Base-by-base conservation (phyloP, 2,113 vertebrate species). In the Pituophis catenifer region DNA sequence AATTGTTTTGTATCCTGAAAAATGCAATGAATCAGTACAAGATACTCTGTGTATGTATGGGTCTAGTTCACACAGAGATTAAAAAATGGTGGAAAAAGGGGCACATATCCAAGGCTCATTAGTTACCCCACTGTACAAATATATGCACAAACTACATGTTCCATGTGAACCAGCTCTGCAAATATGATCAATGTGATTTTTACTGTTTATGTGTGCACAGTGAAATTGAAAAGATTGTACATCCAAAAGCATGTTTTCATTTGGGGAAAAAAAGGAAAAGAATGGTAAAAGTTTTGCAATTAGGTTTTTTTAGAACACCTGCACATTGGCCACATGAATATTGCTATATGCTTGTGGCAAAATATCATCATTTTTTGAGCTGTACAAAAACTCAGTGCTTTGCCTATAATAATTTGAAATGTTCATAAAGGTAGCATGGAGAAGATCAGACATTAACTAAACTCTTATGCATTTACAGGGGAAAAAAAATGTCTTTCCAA, bases 321-420 rank as follows among this genome's bases (percentile, higher is more conserved):
- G 5, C 94, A 26, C 24, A 44, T 94, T 92, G 89, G 91, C 21
- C 52, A 92, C 59, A 87, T 59, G 38, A 94, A 33, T 87, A 93
- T 50, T 90, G 92, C 94, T 89, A 95, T 3, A 85, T 33, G 93
- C 54, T 8, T 93, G 91, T 93, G 90, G 24, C 93, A 75, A 53
- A 90, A 95, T 3, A 48, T 5, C 44, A 48, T 48, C 38, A 54
- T 1, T 21, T 90, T 50, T 75, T 24, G 52, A 90, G 55, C 12
- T 90, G 19, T 38, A 33, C 44, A 86, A 53, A 54, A 50, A 54
- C 75, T 53, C 90, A 94, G 91, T 91, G 93, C 5, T 7, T 87
- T 91, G 29, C 52, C 26, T 75, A 44, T 95, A 91, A 91, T 90
- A 95, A 94, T 8, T 52, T 90, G 89, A 95, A 96, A 95, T 96